Evolutionary conservation across 2,113 vertebrate genomes (phyloP).

Genomic region (Carassius carassius): DNA sequence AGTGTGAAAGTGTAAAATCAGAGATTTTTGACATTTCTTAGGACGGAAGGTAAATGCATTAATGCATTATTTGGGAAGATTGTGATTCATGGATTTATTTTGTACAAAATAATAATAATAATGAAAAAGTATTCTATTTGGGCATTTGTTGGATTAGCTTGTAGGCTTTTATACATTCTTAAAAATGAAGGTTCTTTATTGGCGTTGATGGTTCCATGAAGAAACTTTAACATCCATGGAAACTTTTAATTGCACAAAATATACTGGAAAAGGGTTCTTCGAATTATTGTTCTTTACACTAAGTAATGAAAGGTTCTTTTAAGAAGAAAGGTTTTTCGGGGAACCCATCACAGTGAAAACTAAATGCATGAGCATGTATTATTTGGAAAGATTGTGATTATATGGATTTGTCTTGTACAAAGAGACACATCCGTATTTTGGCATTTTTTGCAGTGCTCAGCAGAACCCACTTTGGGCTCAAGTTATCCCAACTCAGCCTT

Average conservation of each 20-base stretch:
- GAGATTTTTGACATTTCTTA: not conserved
- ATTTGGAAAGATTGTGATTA: not conserved
- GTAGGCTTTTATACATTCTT: not conserved
- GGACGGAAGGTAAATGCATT: not conserved
- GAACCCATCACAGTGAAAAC: not conserved
- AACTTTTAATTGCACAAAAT: not conserved
- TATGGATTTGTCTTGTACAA: not conserved
- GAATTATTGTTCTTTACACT: not conserved
- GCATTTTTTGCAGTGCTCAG: conserved; percentile 3
- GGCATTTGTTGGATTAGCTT: conserved; percentile 60
- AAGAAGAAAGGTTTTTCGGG: not conserved
- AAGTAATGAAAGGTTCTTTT: not conserved
- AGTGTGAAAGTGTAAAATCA: not conserved
- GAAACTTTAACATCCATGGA: no score
- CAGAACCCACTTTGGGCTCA: conserved; percentile 51
- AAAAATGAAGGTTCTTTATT: not conserved
- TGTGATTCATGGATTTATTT: not conserved
- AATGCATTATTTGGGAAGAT: not conserved
- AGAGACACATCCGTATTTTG: not conserved
- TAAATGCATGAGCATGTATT: not conserved
- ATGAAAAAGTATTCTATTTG: conserved; percentile 19
- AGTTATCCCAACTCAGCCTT: conserved; percentile 55
- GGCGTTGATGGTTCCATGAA: not conserved
- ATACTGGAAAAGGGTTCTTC: not conserved
- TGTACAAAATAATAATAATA: not conserved